A percentile compares a stretch with the other conserved stretches of the same genome.
Evolutionary conservation across 2,888 invertebrate genomes (phyloP).

Genomic region (Rhagium mordax): DNA sequence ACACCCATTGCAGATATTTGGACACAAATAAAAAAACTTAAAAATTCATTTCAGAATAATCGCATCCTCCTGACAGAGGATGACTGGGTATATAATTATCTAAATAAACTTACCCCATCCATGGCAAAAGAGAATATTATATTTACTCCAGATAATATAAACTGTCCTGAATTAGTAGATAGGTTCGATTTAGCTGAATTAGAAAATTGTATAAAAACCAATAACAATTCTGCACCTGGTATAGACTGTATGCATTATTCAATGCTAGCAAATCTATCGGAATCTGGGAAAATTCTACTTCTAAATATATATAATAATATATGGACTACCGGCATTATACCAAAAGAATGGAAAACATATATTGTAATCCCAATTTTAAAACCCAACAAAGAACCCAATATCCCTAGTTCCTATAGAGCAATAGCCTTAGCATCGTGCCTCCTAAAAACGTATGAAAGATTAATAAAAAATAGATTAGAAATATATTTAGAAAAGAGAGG

Average conservation of each 20-base stretch:
- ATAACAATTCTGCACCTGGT: not conserved
- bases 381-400: not conserved
- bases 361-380: not conserved
- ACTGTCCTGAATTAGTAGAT: not conserved
- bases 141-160: not conserved
- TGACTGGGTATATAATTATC: not conserved
- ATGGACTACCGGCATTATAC: not conserved
- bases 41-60: not conserved
- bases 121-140: not conserved
- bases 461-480: not conserved
- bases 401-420: not conserved
- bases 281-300: not conserved
- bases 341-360: not conserved
- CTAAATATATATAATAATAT: not conserved
- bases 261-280: no score
- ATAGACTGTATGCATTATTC: no score
- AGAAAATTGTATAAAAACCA: not conserved
- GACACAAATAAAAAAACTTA: slow-evolving; percentile 5
- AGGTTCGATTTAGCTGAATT: not conserved
- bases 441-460: not conserved
- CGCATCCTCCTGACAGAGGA: not conserved
- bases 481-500: not conserved
- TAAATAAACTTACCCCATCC: not conserved
- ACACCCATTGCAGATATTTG: not conserved
- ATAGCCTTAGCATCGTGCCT: not conserved